Conservation (phyloP, 2,888 invertebrate species). For the Caenorhabditis macrosperma region DNA sequence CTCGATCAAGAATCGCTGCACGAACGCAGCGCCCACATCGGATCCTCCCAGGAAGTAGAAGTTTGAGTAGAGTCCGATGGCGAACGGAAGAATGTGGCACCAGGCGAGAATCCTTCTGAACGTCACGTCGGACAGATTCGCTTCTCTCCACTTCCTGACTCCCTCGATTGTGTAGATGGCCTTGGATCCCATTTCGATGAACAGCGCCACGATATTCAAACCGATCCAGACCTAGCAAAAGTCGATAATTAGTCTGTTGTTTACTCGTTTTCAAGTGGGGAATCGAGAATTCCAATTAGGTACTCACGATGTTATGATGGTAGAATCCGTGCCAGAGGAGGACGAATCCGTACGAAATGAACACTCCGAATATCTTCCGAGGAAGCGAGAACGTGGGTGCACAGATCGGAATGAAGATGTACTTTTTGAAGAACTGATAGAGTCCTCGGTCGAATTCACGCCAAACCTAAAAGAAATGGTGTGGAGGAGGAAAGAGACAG, state of each 20-base stretch:
- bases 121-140: slow-evolving; percentile 71
- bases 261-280: not conserved
- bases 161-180: slow-evolving; percentile 72
- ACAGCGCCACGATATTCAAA: slow-evolving; percentile 81
- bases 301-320: slow-evolving; percentile 79
- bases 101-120: slow-evolving; percentile 77
- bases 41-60: slow-evolving; percentile 80
- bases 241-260: not conserved
- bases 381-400: slow-evolving; percentile 80
- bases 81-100: slow-evolving; percentile 79
- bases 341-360: slow-evolving; percentile 81
- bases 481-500: not conserved
- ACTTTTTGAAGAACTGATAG: slow-evolving; percentile 81
- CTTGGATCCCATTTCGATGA: slow-evolving; percentile 80
- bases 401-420: slow-evolving; percentile 82
- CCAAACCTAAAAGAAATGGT: slow-evolving; percentile 80
- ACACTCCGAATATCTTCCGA: slow-evolving; percentile 81
- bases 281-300: not conserved
- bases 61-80: slow-evolving; percentile 79
- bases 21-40: slow-evolving; percentile 78
- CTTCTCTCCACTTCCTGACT: slow-evolving; percentile 71
- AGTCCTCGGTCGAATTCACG: slow-evolving; percentile 82
- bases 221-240: slow-evolving; percentile 80
- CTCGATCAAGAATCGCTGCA: slow-evolving; percentile 78
- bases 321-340: slow-evolving; percentile 82